Evolutionary conservation across 2,113 vertebrate genomes (phyloP), one percentile per base, ranked within the genome.

Genomic region (Myrmecobius fasciatus): DNA sequence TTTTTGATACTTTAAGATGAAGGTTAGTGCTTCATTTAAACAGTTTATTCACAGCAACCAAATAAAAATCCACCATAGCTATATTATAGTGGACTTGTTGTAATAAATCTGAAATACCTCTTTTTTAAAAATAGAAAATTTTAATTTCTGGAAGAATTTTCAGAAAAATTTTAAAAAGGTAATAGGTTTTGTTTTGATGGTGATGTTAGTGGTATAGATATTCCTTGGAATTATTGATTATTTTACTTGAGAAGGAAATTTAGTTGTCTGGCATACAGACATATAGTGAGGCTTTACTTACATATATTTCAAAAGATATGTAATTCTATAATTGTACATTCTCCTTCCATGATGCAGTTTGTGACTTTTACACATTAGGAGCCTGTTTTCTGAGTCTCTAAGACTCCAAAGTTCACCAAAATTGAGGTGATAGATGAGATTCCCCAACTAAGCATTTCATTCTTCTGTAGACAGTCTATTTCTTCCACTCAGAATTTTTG

Each of bases 201-300:
- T 94, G 24, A 90, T 52, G 22, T 91, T 48, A 43, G 46, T 51
- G 24, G 2, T 91, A 47, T 88, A 1, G 9, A 89, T 93, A 83
- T 36, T 3, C 31, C 48, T 47, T 92, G 90, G 60, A 46, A 17
- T 91, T 49, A 52, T 54, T 56, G 52, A 17, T 91, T 49, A 52
- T 93, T 89, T 89, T 88, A 94, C n/a, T 88, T 95, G 46, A 52
- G 22, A 52, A 89, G 90, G 92, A 89, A 90, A 91, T 91, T 89
- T 94, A 52, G 28, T 96, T 93, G 36, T 24, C 51, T 94, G 49
- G 25, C 49, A 92, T 36, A 60, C 26, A 67, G 94, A 60, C 48
- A 36, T 67, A 88, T 11, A 17, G 12, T 53, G 10, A 52, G 24
- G 12, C 22, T 52, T 22, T 53, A 10, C 49, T 25, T 94, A 43